Evolutionary conservation across 1,140 invertebrate genomes (phyloP).

Genomic region (Solenopsis fugax): DNA sequence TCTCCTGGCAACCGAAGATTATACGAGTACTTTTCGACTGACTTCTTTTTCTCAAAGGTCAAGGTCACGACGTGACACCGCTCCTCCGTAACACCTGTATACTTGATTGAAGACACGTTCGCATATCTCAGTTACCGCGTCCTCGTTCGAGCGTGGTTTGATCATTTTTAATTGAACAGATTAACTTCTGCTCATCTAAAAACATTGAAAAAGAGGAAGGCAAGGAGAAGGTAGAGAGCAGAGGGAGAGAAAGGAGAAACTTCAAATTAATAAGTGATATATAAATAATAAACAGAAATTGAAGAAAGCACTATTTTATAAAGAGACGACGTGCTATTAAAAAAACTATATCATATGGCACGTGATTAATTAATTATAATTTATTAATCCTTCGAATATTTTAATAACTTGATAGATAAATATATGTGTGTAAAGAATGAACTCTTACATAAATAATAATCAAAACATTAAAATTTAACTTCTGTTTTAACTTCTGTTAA

Average conservation of each 20-base stretch:
- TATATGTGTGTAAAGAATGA: not conserved
- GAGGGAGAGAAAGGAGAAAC: not conserved
- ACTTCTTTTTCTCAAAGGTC: conserved; percentile 40
- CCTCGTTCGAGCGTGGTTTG: conserved; percentile 25
- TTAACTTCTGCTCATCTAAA: not conserved
- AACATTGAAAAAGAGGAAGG: not conserved
- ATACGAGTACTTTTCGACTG: conserved; percentile 41
- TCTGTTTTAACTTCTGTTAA: not conserved
- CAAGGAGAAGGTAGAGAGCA: not conserved
- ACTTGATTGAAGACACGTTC: conserved; percentile 21
- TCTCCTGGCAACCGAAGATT: conserved; percentile 12
- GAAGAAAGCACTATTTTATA: not conserved
- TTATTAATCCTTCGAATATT: not conserved
- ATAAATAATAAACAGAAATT: not conserved
- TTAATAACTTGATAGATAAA: not conserved
- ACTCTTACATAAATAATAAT: conserved; percentile 1
- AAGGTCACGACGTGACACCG: conserved; percentile 61
- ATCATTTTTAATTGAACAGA: not conserved
- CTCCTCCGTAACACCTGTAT: conserved; percentile 22
- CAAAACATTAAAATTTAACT: not conserved
- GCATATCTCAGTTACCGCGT: conserved; percentile 46
- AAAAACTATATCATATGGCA: not conserved
- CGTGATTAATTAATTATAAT: not conserved
- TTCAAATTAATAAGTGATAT: not conserved
- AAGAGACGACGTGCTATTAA: too few relatives aligned